phyloP scores from a whole-genome alignment of 2,797 vertebrate species.

The Gallinago solitaria region DNA sequence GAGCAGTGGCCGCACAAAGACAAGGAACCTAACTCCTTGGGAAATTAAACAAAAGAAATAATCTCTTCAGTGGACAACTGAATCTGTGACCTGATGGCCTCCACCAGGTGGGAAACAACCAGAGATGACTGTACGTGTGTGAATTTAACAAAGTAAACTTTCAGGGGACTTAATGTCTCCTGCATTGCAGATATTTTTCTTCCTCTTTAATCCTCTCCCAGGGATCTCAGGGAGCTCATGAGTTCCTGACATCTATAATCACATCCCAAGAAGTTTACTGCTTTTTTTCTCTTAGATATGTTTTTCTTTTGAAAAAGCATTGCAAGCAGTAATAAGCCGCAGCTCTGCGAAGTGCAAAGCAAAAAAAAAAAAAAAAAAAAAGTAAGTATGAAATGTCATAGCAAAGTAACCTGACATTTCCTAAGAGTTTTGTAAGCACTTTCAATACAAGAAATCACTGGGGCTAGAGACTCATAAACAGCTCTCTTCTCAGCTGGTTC shows the following conservation, averaged over 20 bases:
- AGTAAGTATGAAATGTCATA: neutral
- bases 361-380: neutral
- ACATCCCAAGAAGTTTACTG: neutral
- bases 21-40: neutral
- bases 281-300: fast-evolving
- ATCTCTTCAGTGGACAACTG: neutral
- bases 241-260: neutral
- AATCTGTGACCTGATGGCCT: neutral
- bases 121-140: neutral
- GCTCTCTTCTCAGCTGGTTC: neutral
- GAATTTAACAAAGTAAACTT: neutral
- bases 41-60: neutral
- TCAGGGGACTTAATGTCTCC: neutral
- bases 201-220: neutral
- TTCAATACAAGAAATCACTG: neutral
- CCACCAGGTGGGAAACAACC: neutral
- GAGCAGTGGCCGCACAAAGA: neutral
- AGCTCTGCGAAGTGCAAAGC: fast-evolving
- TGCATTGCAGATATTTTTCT: fast-evolving
- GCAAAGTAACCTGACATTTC: neutral
- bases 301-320: neutral
- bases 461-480: too few species aligned
- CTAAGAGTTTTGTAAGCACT: neutral
- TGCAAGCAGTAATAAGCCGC: neutral
- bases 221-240: too few species aligned